These are phyloP conservation scores for Piprites chloris DNA, from an alignment of 2,113 vertebrate genomes.

Conservation along the genomic window DNA sequence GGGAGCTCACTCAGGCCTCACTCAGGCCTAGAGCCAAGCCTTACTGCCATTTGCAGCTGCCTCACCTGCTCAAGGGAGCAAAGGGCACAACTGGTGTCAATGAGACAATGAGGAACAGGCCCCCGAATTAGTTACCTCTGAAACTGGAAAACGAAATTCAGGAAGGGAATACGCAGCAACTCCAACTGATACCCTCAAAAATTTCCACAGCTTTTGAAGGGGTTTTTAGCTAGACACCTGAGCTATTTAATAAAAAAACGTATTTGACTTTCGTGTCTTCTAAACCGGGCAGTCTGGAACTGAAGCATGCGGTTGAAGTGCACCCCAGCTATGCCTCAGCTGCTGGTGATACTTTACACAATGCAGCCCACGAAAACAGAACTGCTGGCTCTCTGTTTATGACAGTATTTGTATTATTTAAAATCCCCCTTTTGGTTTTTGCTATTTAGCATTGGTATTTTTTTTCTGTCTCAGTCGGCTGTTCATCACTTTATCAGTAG, in stretches of 20 bases:
- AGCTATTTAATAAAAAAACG: neutral
- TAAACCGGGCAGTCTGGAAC: neutral
- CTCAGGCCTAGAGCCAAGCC: neutral
- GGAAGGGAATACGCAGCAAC: neutral
- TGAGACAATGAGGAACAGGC: neutral
- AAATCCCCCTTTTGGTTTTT: neutral
- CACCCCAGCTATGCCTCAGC: neutral
- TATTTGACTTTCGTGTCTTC: neutral
- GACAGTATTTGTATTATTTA: neutral
- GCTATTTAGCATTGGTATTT: neutral
- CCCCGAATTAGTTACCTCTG: rapidly evolving
- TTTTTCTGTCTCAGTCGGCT: neutral
- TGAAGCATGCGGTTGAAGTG: neutral
- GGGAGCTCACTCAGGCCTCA: too few relatives aligned
- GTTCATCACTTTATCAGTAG: slow-evolving; percentile 32
- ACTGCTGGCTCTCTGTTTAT: neutral
- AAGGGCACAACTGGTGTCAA: neutral
- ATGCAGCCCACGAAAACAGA: neutral
- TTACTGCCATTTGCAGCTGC: rapidly evolving
- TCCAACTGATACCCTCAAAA: neutral
- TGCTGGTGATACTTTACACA: neutral
- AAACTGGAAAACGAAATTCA: neutral
- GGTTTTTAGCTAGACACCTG: neutral
- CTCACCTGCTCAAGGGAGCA: neutral
- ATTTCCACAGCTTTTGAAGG: neutral